These are phyloP conservation scores for Pristionchus exspectatus DNA, from an alignment of 2,888 invertebrate genomes.

Conservation along the genomic window DNA sequence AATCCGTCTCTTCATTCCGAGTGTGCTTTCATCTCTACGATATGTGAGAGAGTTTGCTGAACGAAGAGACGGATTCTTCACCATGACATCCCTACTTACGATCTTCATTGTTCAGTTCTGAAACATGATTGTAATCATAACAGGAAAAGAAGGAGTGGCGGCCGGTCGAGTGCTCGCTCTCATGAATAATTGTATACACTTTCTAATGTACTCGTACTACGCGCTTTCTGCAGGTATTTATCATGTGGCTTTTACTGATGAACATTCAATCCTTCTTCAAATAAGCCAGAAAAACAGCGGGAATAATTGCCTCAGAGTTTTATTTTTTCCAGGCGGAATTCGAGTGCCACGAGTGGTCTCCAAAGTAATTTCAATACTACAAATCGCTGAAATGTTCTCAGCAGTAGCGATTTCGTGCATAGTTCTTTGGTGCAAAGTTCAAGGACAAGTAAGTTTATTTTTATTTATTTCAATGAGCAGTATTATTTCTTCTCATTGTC, in stretches of 20 bases:
- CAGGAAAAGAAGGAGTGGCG: not conserved
- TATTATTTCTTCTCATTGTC: not conserved
- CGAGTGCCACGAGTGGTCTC: not conserved
- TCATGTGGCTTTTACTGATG: no score
- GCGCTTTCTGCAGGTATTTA: conserved; percentile 68
- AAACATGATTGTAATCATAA: no score
- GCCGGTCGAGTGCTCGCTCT: conserved; percentile 77
- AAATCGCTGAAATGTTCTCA: conserved; percentile 73
- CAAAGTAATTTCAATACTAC: conserved; percentile 55
- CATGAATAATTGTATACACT: conserved; percentile 82
- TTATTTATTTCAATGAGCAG: no score
- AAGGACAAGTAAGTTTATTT: conserved; percentile 62
- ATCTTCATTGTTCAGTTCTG: no score
- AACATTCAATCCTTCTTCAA: no score
- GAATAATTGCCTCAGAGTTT: no score
- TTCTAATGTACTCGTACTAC: conserved; percentile 79
- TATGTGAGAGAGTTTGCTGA: no score
- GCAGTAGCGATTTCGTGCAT: conserved; percentile 71
- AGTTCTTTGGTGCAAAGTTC: conserved; percentile 68
- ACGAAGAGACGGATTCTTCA: no score
- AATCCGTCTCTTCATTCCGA: no score
- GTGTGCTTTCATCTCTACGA: no score
- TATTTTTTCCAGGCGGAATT: conserved; percentile 59
- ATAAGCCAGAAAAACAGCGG: no score
- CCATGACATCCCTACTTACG: no score